phyloP scores from a whole-genome alignment of 2,797 vertebrate genomes.

The Tragelaphus oryx region DNA sequence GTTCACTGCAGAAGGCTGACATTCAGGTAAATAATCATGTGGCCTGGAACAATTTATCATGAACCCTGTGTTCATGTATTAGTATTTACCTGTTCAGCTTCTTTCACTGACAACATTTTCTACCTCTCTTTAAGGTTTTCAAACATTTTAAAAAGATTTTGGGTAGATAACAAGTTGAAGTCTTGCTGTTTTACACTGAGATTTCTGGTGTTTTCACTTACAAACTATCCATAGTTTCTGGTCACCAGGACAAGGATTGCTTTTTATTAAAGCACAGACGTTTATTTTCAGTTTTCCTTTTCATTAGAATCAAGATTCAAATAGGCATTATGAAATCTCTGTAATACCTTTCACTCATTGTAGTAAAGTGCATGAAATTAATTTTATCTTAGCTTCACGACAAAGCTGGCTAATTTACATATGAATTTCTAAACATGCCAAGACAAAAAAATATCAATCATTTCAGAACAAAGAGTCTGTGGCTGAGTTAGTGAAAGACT shows the following conservation, averaged over 20 bases:
- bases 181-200: constrained; percentile 61
- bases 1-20: background rate
- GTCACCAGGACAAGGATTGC: constrained; percentile 38
- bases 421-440: constrained; percentile 59
- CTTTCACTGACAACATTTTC: constrained; percentile 44
- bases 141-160: constrained; percentile 62
- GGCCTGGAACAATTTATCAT: background rate
- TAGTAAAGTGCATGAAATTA: constrained; percentile 62
- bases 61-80: constrained; percentile 5
- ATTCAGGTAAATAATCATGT: background rate
- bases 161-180: constrained; percentile 68
- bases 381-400: constrained; percentile 67
- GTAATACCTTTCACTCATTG: constrained; percentile 48
- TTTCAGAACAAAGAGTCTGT: constrained; percentile 63
- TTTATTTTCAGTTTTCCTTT: constrained; percentile 16
- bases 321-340: constrained; percentile 58
- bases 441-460: constrained; percentile 59
- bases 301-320: constrained; percentile 65
- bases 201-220: constrained; percentile 68
- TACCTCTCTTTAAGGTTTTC: constrained; percentile 28
- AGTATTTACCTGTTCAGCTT: constrained; percentile 58
- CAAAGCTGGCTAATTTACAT: constrained; percentile 60
- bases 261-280: constrained; percentile 48
- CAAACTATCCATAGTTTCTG: constrained; percentile 65
- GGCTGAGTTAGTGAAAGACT: constrained; percentile 56